A percentile compares a stretch with the other conserved stretches of the same genome.
Evolutionary conservation across 1,140 invertebrate species (phyloP).

Genomic region (Globodera ellingtonae): DNA sequence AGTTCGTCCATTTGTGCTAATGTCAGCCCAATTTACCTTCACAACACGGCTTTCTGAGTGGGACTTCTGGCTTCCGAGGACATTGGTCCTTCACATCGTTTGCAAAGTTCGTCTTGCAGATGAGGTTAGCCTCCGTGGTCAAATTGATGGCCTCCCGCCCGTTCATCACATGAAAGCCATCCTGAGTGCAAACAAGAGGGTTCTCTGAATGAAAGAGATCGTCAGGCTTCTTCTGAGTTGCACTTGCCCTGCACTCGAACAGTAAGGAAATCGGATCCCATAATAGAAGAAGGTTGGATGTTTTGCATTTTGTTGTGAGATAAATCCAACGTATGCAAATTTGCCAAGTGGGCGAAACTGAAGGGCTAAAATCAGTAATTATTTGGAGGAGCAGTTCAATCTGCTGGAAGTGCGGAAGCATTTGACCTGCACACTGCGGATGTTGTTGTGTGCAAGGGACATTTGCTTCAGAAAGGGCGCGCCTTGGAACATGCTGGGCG

Average conservation of each 20-base stretch:
- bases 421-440: slow-evolving; percentile 54
- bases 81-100: slow-evolving; percentile 53
- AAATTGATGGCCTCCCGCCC: slow-evolving; percentile 62
- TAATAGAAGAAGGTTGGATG: slow-evolving; percentile 53
- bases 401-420: not conserved
- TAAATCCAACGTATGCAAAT: slow-evolving; percentile 62
- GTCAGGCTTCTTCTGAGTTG: not conserved
- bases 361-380: slow-evolving; percentile 48
- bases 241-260: slow-evolving; percentile 58
- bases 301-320: slow-evolving; percentile 60
- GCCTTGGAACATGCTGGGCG: slow-evolving; percentile 61
- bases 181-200: slow-evolving; percentile 61
- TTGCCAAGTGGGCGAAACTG: slow-evolving; percentile 61
- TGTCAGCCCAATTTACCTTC: slow-evolving; percentile 10
- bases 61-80: slow-evolving; percentile 36
- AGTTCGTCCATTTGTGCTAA: not conserved
- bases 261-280: slow-evolving; percentile 60
- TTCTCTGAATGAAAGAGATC: slow-evolving; percentile 51
- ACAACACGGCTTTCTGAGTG: slow-evolving; percentile 19
- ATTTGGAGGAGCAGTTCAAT: slow-evolving; percentile 23
- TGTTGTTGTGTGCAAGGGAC: slow-evolving; percentile 63
- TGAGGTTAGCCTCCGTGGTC: slow-evolving; percentile 60
- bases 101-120: slow-evolving; percentile 60
- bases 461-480: slow-evolving; percentile 63
- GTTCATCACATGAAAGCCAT: slow-evolving; percentile 64